A percentile compares a stretch with the other conserved stretches of the same genome.
Evolutionary conservation across 1,140 invertebrate genomes (phyloP).

Genomic region (Homalodisca vitripennis): DNA sequence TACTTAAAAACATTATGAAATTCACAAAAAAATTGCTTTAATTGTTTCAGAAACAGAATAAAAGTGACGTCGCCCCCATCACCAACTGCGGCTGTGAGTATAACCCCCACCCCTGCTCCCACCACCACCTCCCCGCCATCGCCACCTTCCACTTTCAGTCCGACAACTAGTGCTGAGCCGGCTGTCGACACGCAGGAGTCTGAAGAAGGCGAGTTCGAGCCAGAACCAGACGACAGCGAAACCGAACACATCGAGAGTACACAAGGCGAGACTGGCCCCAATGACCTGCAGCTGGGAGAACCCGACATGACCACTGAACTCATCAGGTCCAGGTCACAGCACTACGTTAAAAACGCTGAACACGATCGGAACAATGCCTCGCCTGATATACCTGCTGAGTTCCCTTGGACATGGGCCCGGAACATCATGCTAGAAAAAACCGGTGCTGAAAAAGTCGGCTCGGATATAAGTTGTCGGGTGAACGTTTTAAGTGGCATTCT

Average conservation of each 20-base stretch:
- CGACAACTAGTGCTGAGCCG: conserved; percentile 47
- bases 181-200: conserved; percentile 6
- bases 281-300: conserved; percentile 1
- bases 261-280: conserved; percentile 5
- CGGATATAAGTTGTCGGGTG: background rate
- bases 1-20: background rate
- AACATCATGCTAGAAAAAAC: conserved; percentile 44
- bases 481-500: background rate
- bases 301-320: background rate
- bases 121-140: conserved; percentile 50
- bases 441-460: conserved; percentile 33
- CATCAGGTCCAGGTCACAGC: background rate
- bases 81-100: conserved; percentile 16
- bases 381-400: conserved; percentile 5
- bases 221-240: background rate
- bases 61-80: conserved; percentile 8
- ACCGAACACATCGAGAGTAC: conserved; percentile 17
- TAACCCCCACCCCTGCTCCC: background rate
- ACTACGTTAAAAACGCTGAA: no score
- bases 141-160: conserved; percentile 52
- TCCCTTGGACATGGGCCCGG: conserved; percentile 43
- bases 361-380: background rate
- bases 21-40: background rate
- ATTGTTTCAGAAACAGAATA: conserved; percentile 11
- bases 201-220: background rate